phyloP scores from a whole-genome alignment of 2,888 invertebrate genomes.

The Lysandra bellargus region DNA sequence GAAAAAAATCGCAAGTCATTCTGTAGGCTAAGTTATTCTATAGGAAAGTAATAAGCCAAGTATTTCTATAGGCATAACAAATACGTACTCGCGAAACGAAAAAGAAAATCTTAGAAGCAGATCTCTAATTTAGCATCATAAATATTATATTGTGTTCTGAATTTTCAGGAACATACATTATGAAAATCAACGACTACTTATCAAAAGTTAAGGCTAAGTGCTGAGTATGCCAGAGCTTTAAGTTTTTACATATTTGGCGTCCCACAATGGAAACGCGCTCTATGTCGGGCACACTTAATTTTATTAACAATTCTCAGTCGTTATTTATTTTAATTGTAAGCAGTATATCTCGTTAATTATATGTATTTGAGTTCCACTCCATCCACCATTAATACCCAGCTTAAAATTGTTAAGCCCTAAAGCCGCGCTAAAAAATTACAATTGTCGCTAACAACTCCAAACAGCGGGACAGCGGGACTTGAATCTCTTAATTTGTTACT shows the following conservation, averaged over 20 bases:
- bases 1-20: no score
- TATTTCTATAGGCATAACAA: no score
- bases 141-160: no score
- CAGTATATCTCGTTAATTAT: conserved; percentile 33
- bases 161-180: no score
- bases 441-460: neutral
- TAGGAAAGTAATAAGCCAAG: no score
- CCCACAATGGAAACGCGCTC: neutral
- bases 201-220: no score
- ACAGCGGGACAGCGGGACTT: neutral
- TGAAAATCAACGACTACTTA: no score
- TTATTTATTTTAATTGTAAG: conserved; percentile 37
- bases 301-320: conserved; percentile 45
- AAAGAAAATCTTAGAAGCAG: no score
- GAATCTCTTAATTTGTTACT: conserved; percentile 14
- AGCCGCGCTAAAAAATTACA: conserved; percentile 30
- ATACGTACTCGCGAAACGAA: no score
- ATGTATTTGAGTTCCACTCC: conserved; percentile 28
- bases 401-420: conserved; percentile 13
- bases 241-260: neutral
- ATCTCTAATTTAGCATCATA: no score
- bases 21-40: no score
- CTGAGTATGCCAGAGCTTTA: no score
- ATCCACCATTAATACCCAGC: conserved; percentile 15
- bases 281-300: conserved; percentile 41